Conservation (phyloP, 2,888 invertebrate species). For the Pilophorus perplexus region DNA sequence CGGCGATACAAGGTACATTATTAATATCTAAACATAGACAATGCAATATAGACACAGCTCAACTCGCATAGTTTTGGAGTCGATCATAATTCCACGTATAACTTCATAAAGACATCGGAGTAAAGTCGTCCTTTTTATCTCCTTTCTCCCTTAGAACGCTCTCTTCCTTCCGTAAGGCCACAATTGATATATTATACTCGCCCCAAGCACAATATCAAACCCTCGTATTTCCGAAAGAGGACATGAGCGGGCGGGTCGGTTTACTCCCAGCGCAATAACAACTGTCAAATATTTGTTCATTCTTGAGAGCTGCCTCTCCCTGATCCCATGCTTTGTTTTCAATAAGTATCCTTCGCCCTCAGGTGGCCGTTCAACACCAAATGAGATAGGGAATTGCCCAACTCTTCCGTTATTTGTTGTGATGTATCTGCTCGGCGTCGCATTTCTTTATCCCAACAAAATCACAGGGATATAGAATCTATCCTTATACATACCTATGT, state of each 20-base stretch:
- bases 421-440: not conserved
- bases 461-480: no score
- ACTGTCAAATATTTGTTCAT: slow-evolving; percentile 34
- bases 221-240: not conserved
- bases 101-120: slow-evolving; percentile 1
- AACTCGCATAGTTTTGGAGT: no score
- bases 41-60: no score
- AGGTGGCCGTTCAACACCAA: slow-evolving; percentile 23
- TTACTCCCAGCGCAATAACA: slow-evolving; percentile 42
- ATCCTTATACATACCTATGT: no score
- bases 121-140: not conserved
- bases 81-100: not conserved
- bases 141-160: not conserved
- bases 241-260: slow-evolving; percentile 25
- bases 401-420: not conserved
- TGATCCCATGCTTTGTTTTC: slow-evolving; percentile 28
- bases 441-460: no score
- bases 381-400: not conserved
- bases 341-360: slow-evolving; percentile 17
- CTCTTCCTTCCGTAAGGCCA: not conserved
- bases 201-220: slow-evolving; percentile 19
- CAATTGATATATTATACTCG: slow-evolving; percentile 27
- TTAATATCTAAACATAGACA: no score
- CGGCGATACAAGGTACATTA: no score
- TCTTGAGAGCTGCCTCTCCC: slow-evolving; percentile 11